These are phyloP conservation scores for Melinaea menophilus DNA, from an alignment of 2,888 invertebrate species.

Conservation along the genomic window DNA sequence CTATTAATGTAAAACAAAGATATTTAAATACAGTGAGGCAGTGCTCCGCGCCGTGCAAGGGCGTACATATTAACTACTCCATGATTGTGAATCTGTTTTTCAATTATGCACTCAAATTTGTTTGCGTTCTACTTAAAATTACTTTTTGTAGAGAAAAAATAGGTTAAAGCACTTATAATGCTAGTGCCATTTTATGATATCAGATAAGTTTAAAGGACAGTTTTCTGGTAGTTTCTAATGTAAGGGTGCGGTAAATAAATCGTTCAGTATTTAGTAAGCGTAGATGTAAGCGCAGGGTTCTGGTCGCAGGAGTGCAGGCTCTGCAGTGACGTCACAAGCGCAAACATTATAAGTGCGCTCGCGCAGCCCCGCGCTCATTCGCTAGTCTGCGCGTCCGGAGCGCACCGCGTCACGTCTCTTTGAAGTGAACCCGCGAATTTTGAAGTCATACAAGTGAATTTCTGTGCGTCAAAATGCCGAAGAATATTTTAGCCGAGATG, in stretches of 20 bases:
- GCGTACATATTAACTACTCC: too few species aligned
- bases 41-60: too few species aligned
- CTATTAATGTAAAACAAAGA: too few species aligned
- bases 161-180: neutral
- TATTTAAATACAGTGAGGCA: too few species aligned
- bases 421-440: constrained; percentile 43
- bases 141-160: neutral
- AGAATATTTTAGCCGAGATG: constrained; percentile 71
- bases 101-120: neutral
- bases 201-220: neutral
- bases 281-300: constrained; percentile 7
- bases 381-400: constrained; percentile 53
- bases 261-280: constrained; percentile 1
- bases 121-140: neutral
- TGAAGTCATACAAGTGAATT: constrained; percentile 31
- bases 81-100: neutral
- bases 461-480: constrained; percentile 64
- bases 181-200: neutral
- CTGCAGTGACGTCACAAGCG: constrained; percentile 47
- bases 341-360: constrained; percentile 53
- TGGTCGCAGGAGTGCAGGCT: constrained; percentile 29
- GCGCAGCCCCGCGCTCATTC: constrained; percentile 55
- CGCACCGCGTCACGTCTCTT: constrained; percentile 53
- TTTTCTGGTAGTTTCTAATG: neutral
- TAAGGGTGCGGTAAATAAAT: neutral